A percentile compares a stretch with the other conserved stretches of the same genome.
Evolutionary conservation across 2,113 vertebrate genomes (phyloP).

Genomic region (Scophthalmus maximus): DNA sequence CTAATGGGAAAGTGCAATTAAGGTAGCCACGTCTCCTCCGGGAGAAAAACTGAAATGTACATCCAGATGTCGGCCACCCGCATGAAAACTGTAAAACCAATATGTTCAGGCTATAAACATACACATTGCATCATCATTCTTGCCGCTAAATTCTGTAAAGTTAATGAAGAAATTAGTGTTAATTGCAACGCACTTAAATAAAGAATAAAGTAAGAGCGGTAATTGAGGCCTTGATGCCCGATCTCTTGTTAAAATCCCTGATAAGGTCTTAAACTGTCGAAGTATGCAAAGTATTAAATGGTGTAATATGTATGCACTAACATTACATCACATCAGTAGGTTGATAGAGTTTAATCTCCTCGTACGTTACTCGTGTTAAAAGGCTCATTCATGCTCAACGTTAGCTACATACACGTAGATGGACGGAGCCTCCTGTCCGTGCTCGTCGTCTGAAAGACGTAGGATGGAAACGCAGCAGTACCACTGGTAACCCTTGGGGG

Average conservation of each 20-base stretch:
- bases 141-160: slow-evolving; percentile 1
- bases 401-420: too few species aligned
- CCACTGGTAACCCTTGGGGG: too few species aligned
- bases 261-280: neutral
- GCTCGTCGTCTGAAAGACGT: too few species aligned
- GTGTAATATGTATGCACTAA: too few species aligned
- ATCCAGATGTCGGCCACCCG: slow-evolving; percentile 57
- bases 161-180: slow-evolving; percentile 26
- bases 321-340: neutral
- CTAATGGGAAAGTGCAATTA: slow-evolving; percentile 41
- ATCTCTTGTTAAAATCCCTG: neutral
- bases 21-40: slow-evolving; percentile 29
- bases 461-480: too few species aligned
- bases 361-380: neutral
- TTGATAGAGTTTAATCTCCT: neutral
- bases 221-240: slow-evolving; percentile 1
- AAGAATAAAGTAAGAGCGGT: neutral
- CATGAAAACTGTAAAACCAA: slow-evolving; percentile 35
- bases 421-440: too few species aligned
- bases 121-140: slow-evolving; percentile 16
- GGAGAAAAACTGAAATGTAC: slow-evolving; percentile 32
- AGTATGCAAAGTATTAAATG: neutral
- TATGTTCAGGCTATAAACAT: slow-evolving; percentile 18
- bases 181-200: slow-evolving; percentile 15
- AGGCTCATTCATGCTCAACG: too few species aligned